phyloP scores from a whole-genome alignment of 1,140 invertebrate genomes.

The Drosophila arizonae region DNA sequence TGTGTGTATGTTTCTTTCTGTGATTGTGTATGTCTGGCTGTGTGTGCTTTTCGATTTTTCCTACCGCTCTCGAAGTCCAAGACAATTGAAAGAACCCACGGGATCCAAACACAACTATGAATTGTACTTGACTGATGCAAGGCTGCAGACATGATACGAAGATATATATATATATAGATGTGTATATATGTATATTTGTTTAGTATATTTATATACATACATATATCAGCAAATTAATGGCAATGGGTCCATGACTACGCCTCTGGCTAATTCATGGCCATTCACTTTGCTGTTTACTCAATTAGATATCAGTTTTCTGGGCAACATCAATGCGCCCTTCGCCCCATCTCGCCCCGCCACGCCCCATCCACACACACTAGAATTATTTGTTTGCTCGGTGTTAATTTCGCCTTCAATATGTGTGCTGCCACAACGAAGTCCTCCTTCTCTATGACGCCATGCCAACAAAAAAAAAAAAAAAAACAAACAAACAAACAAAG shows the following conservation, averaged over 20 bases:
- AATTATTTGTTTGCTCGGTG: slow-evolving; percentile 42
- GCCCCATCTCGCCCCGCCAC: background rate
- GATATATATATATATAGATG: slow-evolving; percentile 24
- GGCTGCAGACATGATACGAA: background rate
- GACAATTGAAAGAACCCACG: slow-evolving; percentile 37
- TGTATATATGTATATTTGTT: background rate
- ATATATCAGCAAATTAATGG: slow-evolving; percentile 27
- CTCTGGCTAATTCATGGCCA: slow-evolving; percentile 46
- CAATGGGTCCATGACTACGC: slow-evolving; percentile 8
- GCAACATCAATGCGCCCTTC: background rate
- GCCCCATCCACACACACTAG: slow-evolving; percentile 10
- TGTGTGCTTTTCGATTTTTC: slow-evolving; percentile 78
- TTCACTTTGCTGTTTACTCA: slow-evolving; percentile 64
- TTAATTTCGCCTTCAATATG: slow-evolving; percentile 42
- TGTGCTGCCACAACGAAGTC: background rate
- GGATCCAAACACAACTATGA: slow-evolving; percentile 23
- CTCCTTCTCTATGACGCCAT: slow-evolving; percentile 35
- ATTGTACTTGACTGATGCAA: slow-evolving; percentile 18
- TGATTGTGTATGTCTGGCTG: background rate
- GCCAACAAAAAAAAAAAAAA: background rate
- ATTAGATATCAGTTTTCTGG: slow-evolving; percentile 71
- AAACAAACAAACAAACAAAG: too few species aligned
- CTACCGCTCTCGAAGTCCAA: slow-evolving; percentile 41
- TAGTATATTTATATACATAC: slow-evolving; percentile 2
- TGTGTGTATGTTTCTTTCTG: background rate